These are phyloP conservation scores for Kryptolebias marmoratus DNA, from an alignment of 2,113 vertebrate species.

Conservation along the genomic window DNA sequence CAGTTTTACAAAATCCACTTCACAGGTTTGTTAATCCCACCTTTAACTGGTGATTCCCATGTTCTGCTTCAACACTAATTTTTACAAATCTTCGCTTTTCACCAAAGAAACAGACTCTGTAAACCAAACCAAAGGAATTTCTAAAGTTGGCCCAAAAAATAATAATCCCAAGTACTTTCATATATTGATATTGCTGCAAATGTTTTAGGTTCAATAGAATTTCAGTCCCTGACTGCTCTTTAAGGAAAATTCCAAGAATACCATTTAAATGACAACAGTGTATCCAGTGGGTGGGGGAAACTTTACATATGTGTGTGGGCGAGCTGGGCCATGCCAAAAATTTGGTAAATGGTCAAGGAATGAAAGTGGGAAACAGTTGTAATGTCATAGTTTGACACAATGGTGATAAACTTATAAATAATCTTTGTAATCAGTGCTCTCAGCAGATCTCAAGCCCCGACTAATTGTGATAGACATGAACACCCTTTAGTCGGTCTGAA, in stretches of 20 bases:
- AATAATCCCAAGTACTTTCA: neutral
- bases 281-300: slow-evolving; percentile 25
- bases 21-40: too few species aligned
- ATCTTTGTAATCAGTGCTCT: too few species aligned
- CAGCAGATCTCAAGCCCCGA: too few species aligned
- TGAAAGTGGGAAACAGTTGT: neutral
- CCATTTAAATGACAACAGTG: slow-evolving; percentile 42
- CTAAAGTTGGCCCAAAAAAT: neutral
- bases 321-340: neutral
- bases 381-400: neutral
- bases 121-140: too few species aligned
- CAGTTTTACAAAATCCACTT: too few species aligned
- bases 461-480: too few species aligned
- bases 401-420: slow-evolving; percentile 4
- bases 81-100: too few species aligned
- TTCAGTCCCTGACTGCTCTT: slow-evolving; percentile 3
- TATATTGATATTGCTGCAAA: neutral
- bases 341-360: slow-evolving; percentile 8
- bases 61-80: too few species aligned
- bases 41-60: too few species aligned
- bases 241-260: slow-evolving; percentile 57
- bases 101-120: too few species aligned
- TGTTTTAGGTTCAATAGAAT: neutral
- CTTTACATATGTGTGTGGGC: neutral
- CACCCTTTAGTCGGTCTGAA: slow-evolving; percentile 35